Percentiles rank a stretch among this genome's conserved stretches.
Conservation (phyloP, 2,797 vertebrate species). For the Onychomys torridus region DNA sequence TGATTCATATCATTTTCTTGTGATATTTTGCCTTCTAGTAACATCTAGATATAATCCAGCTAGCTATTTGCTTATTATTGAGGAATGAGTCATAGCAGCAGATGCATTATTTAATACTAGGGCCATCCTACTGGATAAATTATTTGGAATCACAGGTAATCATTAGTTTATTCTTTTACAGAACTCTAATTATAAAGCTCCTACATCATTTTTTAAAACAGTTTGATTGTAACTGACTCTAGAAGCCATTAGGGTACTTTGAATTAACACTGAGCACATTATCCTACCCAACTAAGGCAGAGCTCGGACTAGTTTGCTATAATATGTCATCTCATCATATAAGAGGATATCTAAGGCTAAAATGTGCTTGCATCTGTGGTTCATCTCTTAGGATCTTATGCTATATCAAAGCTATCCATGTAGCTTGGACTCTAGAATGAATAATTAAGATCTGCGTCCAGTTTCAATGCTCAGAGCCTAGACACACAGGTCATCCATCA, state of each 20-base stretch:
- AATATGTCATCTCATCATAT: neutral
- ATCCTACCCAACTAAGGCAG: neutral
- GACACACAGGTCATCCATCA: neutral
- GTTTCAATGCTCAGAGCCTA: neutral
- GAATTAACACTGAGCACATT: neutral
- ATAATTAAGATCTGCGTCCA: neutral
- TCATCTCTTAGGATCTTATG: neutral
- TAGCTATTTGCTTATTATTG: neutral
- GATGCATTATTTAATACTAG: neutral
- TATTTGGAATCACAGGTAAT: neutral
- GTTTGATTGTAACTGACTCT: neutral
- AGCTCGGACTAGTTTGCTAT: neutral
- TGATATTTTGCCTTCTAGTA: neutral
- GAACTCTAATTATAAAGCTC: constrained; percentile 14
- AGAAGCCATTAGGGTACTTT: neutral
- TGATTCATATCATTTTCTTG: neutral
- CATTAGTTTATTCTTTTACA: neutral
- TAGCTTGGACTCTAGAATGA: neutral
- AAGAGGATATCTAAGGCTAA: neutral
- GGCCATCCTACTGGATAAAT: neutral
- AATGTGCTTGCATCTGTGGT: neutral
- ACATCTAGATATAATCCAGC: neutral
- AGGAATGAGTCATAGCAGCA: neutral
- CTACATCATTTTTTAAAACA: neutral
- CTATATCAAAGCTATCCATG: neutral